Conservation (phyloP, 1,140 invertebrate genomes). For the Pseudoatta argentina region DNA sequence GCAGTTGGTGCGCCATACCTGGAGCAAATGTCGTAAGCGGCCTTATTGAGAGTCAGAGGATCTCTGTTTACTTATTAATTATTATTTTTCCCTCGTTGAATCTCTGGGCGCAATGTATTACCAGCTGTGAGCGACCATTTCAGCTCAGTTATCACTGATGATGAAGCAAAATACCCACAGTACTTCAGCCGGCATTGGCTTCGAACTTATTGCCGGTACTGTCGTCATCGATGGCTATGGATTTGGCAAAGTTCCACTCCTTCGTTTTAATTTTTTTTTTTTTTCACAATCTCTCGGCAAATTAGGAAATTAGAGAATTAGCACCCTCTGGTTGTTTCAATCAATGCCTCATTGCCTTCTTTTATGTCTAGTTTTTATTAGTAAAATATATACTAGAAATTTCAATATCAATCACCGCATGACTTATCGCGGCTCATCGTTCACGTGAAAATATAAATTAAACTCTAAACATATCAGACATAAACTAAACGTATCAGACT, state of each 20-base stretch:
- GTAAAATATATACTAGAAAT: no score
- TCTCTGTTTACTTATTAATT: constrained; percentile 35
- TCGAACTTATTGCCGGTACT: not conserved
- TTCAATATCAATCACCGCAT: not conserved
- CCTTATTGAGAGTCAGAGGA: no score
- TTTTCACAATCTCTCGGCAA: not conserved
- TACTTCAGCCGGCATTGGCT: not conserved
- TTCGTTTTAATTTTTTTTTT: not conserved
- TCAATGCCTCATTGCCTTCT: not conserved
- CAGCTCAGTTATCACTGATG: not conserved
- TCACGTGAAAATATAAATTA: no score
- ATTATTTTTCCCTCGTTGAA: not conserved
- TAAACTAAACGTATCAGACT: no score
- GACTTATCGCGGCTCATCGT: no score
- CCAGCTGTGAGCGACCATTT: constrained; percentile 25
- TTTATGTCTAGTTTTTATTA: no score
- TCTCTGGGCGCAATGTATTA: constrained; percentile 45
- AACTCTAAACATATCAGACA: no score
- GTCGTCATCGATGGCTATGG: constrained; percentile 3
- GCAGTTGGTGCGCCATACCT: constrained; percentile 82
- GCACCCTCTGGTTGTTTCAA: not conserved
- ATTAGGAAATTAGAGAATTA: not conserved
- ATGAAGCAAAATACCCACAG: not conserved
- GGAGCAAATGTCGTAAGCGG: not conserved
- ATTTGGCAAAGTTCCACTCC: not conserved